These are phyloP conservation scores for Zootermopsis nevadensis DNA, from an alignment of 2,888 invertebrate species.

Conservation along the genomic window DNA sequence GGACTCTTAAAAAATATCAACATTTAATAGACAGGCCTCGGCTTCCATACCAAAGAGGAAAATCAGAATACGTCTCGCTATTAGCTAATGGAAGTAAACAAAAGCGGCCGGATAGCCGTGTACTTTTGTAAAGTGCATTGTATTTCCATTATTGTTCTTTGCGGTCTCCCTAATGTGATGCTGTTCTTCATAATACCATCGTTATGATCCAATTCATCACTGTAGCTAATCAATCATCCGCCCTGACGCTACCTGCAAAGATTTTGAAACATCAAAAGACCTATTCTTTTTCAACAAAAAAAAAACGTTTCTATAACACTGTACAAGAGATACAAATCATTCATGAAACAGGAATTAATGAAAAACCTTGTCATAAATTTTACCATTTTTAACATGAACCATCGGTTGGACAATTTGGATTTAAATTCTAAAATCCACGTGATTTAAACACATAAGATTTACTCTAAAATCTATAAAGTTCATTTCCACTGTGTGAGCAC, in stretches of 20 bases:
- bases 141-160: not conserved
- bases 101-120: not conserved
- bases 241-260: not conserved
- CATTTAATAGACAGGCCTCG: no score
- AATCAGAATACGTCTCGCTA: not conserved
- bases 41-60: no score
- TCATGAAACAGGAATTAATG: not conserved
- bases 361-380: not conserved
- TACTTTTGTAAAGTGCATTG: not conserved
- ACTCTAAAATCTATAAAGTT: no score
- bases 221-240: not conserved
- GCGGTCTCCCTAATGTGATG: not conserved
- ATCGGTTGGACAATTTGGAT: no score
- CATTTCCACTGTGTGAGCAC: no score
- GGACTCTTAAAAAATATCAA: no score
- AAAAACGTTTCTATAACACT: slow-evolving; percentile 11
- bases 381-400: not conserved
- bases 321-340: not conserved
- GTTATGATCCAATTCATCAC: slow-evolving; percentile 10
- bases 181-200: not conserved
- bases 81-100: not conserved
- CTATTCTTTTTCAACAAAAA: not conserved
- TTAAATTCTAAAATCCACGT: no score
- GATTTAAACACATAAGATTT: no score
- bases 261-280: slow-evolving; percentile 10